Conservation (phyloP, 2,797 vertebrate genomes). For the Caiman crocodilus region DNA sequence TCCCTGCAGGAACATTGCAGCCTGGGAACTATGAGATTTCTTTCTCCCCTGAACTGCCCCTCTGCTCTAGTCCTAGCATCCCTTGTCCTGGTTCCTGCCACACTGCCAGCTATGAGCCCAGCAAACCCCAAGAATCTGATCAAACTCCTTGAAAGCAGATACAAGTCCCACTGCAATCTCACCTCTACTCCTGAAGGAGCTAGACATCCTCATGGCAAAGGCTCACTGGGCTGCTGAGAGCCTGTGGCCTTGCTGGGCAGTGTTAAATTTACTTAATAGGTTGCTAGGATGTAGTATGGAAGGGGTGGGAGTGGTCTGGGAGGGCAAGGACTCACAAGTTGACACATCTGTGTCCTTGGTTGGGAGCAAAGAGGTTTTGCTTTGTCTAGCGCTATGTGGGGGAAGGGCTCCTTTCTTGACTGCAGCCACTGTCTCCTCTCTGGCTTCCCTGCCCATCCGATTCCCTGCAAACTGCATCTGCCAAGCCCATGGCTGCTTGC, state of each 20-base stretch:
- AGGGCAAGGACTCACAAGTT: neutral
- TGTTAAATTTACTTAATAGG: neutral
- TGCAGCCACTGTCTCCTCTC: neutral
- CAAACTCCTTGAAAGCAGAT: neutral
- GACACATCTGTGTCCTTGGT: neutral
- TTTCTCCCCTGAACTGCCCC: neutral
- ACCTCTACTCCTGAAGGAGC: neutral
- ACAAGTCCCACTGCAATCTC: too few species aligned
- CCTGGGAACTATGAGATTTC: neutral
- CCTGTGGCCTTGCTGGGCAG: neutral
- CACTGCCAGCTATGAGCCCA: neutral
- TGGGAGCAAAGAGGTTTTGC: neutral
- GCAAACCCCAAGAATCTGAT: neutral
- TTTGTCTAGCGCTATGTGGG: neutral
- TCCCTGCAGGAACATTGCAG: neutral
- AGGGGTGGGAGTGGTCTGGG: neutral
- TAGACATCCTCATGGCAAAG: neutral
- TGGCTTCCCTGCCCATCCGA: rapidly evolving
- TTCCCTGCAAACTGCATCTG: neutral
- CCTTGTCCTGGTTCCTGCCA: neutral
- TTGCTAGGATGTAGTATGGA: neutral
- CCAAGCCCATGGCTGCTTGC: neutral
- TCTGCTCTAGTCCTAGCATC: neutral
- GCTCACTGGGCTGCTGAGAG: neutral
- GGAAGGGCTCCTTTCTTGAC: neutral